Evolutionary conservation across 2,797 vertebrate species (phyloP).

Genomic region (Malacoraja senta): DNA sequence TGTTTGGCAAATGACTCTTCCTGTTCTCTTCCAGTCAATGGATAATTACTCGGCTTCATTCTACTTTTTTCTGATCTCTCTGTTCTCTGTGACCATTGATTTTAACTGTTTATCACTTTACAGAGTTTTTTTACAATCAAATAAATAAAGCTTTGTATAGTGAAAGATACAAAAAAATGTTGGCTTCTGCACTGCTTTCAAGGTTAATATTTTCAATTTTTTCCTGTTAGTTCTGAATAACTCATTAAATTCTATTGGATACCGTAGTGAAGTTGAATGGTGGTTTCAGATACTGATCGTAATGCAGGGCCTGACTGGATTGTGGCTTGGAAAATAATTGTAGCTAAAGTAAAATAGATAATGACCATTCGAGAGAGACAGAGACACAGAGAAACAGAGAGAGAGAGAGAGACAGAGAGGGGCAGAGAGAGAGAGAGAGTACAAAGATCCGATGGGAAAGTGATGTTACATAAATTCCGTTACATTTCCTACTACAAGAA

Average conservation of each 20-base stretch:
- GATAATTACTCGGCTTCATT: slow-evolving; percentile 25
- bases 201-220: slow-evolving; percentile 27
- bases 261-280: not conserved
- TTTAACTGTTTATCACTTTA: slow-evolving; percentile 26
- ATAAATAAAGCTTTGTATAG: slow-evolving; percentile 8
- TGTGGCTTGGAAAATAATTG: not conserved
- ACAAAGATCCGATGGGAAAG: not conserved
- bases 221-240: not conserved
- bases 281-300: not conserved
- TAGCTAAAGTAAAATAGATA: not conserved
- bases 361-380: not conserved
- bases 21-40: not conserved
- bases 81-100: slow-evolving; percentile 24
- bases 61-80: not conserved
- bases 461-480: not conserved
- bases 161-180: not conserved
- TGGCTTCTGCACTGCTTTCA: not conserved
- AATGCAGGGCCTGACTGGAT: not conserved
- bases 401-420: no score
- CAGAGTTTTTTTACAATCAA: not conserved
- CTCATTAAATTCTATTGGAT: not conserved
- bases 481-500: not conserved
- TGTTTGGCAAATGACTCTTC: slow-evolving; percentile 23
- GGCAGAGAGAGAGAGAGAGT: not conserved
- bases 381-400: no score